phyloP scores from a whole-genome alignment of 2,888 invertebrate species.

The Parnassius orleans region DNA sequence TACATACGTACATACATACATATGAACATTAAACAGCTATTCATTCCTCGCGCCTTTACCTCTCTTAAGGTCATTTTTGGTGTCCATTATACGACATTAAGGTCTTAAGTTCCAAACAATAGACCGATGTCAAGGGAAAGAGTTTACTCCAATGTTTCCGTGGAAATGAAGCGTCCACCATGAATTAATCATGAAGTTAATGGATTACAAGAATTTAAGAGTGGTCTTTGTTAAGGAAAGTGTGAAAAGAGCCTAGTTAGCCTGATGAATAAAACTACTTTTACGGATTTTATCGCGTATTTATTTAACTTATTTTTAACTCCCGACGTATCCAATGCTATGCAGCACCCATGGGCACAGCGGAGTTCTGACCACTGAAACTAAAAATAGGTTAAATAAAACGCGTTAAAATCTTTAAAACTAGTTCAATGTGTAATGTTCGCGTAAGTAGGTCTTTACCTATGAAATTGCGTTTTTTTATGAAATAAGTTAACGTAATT shows the following conservation, averaged over 20 bases:
- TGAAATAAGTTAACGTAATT: no score
- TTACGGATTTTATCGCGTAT: no score
- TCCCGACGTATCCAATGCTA: no score
- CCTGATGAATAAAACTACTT: no score
- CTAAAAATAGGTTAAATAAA: no score
- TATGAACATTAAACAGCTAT: not conserved
- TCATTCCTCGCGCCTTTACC: not conserved
- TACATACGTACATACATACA: not conserved
- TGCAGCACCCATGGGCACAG: no score
- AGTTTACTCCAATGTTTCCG: conserved; percentile 3
- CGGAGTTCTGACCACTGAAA: no score
- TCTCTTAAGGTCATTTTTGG: conserved; percentile 11
- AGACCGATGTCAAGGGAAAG: conserved; percentile 11
- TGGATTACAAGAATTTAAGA: not conserved
- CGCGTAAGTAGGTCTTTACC: no score
- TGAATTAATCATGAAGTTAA: conserved; percentile 17
- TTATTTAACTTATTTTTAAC: no score
- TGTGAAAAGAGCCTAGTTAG: conserved; percentile 1
- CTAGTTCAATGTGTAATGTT: no score
- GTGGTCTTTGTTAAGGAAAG: not conserved
- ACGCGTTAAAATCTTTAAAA: no score
- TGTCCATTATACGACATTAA: not conserved
- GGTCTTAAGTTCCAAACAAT: conserved; percentile 15
- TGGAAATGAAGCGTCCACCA: conserved; percentile 2
- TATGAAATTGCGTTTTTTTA: no score